Percentiles rank a stretch among this genome's conserved stretches.
Evolutionary conservation across 2,113 vertebrate genomes (phyloP).

Genomic region (Trichechus manatus): DNA sequence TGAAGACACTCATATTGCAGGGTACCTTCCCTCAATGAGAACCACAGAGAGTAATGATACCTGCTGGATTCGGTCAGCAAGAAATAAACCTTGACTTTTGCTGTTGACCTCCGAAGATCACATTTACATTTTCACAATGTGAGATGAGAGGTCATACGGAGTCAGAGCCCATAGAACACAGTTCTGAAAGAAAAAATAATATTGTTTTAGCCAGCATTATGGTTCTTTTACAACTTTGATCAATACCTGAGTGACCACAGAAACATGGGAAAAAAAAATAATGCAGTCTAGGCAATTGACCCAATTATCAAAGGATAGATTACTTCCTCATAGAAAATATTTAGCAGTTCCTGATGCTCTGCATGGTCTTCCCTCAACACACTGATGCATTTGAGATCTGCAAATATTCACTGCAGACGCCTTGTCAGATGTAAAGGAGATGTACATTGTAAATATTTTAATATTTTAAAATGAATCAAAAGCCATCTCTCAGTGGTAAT

Average conservation of each 20-base stretch:
- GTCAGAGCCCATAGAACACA: background rate
- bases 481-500: background rate
- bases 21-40: rapidly evolving
- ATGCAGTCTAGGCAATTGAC: background rate
- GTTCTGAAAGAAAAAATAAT: background rate
- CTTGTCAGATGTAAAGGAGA: background rate
- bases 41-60: background rate
- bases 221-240: background rate
- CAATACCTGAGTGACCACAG: background rate
- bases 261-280: background rate
- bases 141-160: background rate
- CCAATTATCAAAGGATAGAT: background rate
- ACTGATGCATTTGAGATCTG: rapidly evolving
- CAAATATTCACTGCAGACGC: rapidly evolving
- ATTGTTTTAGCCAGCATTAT: too few species aligned
- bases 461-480: background rate
- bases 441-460: background rate
- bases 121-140: background rate
- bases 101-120: background rate
- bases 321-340: background rate
- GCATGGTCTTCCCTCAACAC: rapidly evolving
- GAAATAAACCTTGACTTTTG: background rate
- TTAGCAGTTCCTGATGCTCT: rapidly evolving
- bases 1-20: too few species aligned
- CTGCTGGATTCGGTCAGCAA: background rate